Evolutionary conservation across 2,797 vertebrate species (phyloP), one percentile per base, ranked within the genome.

Genomic region (Lacerta bilineata): DNA sequence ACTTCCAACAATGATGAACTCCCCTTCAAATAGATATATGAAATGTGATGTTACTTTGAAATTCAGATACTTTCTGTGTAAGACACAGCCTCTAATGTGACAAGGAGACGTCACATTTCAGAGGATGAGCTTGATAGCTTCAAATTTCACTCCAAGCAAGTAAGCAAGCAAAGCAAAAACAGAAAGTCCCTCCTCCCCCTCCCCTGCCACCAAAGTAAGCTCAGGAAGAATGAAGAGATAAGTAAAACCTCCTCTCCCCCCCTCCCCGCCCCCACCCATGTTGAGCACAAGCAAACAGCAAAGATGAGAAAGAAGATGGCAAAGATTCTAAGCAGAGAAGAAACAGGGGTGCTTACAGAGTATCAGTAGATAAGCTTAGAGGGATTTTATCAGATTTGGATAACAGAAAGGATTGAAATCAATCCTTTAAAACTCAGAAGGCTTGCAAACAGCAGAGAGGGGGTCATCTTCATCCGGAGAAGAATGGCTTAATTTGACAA

Each of bases 341-440:
- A 93, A 96, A 93, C 29, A 5, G 89, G 86, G 87, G 89, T 78
- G 88, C 91, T 95, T 89, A 82, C 74, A 87, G 88, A 90, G 87
- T 93, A 90, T 93, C 93, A 83, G 86, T 89, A 92, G 75, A 77
- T 33, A 89, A 88, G 88, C 92, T 94, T 94, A 95, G 91, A 46
- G 83, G 90, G 91, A 78, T 91, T 81, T 94, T 93, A 95, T 94
- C 92, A 93, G 94, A 93, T 95, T 91, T 92, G 91, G 92, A 77
- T 91, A 89, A 94, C 78, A 90, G 87, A 86, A 33, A 92, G 82
- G 93, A 94, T 80, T 89, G 91, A 74, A 91, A 89, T 89, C 91
- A 94, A 94, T 90, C 88, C 91, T 78, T 50, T 64, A 74, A 76
- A 85, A 85, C 71, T 89, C 61, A 80, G 74, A 78, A 92, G 89